Conservation (phyloP, 2,113 vertebrate genomes). For the Stictonetta naevosa region DNA sequence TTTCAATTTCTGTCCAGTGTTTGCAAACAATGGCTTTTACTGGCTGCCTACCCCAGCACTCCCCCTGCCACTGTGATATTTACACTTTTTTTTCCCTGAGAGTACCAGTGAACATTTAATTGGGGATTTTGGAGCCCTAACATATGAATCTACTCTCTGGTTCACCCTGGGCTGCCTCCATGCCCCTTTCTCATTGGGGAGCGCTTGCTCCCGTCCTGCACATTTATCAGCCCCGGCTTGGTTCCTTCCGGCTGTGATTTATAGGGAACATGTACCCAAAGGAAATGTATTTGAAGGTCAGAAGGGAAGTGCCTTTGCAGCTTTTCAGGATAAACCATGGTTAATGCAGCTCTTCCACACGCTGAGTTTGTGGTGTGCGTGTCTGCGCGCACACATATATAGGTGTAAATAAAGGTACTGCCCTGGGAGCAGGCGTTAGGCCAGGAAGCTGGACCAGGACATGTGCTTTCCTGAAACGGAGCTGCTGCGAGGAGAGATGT, state of each 20-base stretch:
- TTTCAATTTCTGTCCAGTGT: not conserved
- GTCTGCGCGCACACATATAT: accelerated
- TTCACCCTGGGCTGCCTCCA: not conserved
- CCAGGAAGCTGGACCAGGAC: not conserved
- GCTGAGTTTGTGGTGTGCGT: not conserved
- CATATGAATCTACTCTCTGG: not conserved
- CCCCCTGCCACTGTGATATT: not conserved
- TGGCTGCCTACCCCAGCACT: not conserved
- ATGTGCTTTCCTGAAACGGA: not conserved
- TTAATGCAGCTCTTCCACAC: not conserved
- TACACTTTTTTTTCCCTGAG: not conserved
- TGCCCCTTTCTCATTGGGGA: not conserved
- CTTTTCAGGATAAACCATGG: not conserved
- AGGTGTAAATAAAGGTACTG: accelerated
- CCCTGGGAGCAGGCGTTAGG: not conserved
- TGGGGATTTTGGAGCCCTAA: not conserved
- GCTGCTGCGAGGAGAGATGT: not conserved
- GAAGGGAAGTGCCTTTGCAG: not conserved
- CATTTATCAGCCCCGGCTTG: not conserved
- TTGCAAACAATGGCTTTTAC: not conserved
- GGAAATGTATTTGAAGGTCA: not conserved
- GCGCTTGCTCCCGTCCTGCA: not conserved
- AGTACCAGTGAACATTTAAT: not conserved
- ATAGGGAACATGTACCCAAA: not conserved
- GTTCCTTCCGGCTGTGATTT: slow-evolving; percentile 1